Percentiles rank a stretch among this genome's conserved stretches.
Evolutionary conservation across 2,888 invertebrate species (phyloP).

Genomic region (Orthosia incerta): DNA sequence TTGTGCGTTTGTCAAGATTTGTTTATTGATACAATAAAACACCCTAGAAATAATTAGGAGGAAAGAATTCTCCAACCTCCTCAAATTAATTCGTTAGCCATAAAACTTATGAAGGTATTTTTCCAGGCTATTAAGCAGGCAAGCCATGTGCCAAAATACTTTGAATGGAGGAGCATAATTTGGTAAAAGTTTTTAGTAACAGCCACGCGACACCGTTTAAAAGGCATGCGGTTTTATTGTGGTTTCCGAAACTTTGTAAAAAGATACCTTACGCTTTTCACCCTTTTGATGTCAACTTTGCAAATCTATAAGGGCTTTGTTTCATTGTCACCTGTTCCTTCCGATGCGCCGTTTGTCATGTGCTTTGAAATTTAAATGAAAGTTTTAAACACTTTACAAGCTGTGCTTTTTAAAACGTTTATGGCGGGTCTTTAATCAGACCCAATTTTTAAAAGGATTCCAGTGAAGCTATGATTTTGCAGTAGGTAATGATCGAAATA

Average conservation of each 20-base stretch:
- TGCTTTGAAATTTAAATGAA: constrained; percentile 70
- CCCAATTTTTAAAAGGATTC: constrained; percentile 56
- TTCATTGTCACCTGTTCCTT: constrained; percentile 78
- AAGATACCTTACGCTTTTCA: constrained; percentile 76
- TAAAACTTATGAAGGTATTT: constrained; percentile 54
- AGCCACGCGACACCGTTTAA: constrained; percentile 84
- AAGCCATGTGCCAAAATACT: constrained; percentile 78
- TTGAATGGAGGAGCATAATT: constrained; percentile 76
- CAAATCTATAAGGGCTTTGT: constrained; percentile 84
- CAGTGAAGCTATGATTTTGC: constrained; percentile 62
- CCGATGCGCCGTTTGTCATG: constrained; percentile 69
- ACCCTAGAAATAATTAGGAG: constrained; percentile 56
- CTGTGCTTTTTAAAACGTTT: constrained; percentile 32
- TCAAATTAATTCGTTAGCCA: constrained; percentile 60
- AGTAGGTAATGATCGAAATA: constrained; percentile 65
- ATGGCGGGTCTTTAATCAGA: constrained; percentile 8
- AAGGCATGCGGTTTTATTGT: constrained; percentile 85
- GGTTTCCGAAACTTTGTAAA: constrained; percentile 84
- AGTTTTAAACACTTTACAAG: constrained; percentile 55
- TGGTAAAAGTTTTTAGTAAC: constrained; percentile 80
- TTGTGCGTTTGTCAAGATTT: constrained; percentile 75
- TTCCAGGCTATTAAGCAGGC: constrained; percentile 74
- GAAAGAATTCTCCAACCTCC: constrained; percentile 29
- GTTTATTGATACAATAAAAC: constrained; percentile 79
- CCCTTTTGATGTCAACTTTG: constrained; percentile 80